Base-by-base conservation (phyloP, 2,797 vertebrate species). In the Kryptopterus vitreolus region DNA sequence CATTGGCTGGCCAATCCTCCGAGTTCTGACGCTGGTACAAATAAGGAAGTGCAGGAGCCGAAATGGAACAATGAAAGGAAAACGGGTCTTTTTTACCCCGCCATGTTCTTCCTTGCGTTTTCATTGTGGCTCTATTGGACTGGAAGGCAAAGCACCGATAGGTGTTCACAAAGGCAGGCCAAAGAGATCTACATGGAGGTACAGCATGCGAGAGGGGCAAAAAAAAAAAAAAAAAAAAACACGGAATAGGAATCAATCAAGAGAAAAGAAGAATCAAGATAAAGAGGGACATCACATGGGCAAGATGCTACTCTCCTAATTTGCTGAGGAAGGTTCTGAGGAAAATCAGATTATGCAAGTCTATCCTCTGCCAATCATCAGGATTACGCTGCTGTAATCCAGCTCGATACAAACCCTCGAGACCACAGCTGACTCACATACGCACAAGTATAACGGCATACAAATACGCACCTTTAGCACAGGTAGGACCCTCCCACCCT, bases 401-500 rank as follows among this genome's bases (percentile, higher is more conserved):
- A 66, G 13, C 4, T n/a, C 35, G 35, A 13, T 24, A 59, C 50
- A 38, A 79, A 57, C 52, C 46, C 61, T 77, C 65, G 79, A 43
- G 35, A 69, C n/a, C 22, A 4, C 16, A 18, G 0, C 15, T 26
- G 3, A 24, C 20, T 50, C 61, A 68, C n/a, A 57, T 8, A 62
- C 9, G 53, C 5, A 0, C 3, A 16, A 24, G 12, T 59, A 24
- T 43, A 26, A 58, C 26, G 53, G 43, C 15, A 43, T 43, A 57
- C 5, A 74, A 29, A 65, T 3, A 91, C 95, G 87, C 89, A 99
- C 97, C 95, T 78, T 94, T 91, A 3, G 96, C 95, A 87, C 97
- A 99, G 10, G 96, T 98, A 81, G 92, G 94, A 81, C 97, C 96
- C 3, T 92, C 96, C 97, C 97, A 99, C 71, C 97, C 96, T 0